Conservation (phyloP, 2,113 vertebrate genomes). For the Thalassoma bifasciatum region DNA sequence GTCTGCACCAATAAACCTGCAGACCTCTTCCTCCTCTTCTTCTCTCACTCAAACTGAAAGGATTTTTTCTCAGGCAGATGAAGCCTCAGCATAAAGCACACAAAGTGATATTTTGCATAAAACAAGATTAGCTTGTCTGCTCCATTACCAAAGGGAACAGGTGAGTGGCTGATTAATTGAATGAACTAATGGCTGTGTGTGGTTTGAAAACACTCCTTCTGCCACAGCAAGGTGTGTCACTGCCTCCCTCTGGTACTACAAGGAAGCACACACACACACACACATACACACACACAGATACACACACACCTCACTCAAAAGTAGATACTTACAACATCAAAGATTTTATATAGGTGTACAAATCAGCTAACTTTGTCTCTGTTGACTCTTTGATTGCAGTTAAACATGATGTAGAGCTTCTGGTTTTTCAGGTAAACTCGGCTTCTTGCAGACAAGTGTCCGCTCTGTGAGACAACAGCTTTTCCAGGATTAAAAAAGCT, state of each 20-base stretch:
- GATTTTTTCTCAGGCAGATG: slow-evolving; percentile 7
- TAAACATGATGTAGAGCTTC: background rate
- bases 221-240: slow-evolving; percentile 70
- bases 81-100: slow-evolving; percentile 36
- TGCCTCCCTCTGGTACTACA: slow-evolving; percentile 78
- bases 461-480: background rate
- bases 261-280: slow-evolving; percentile 75
- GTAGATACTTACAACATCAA: background rate
- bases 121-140: slow-evolving; percentile 60
- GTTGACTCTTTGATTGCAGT: background rate
- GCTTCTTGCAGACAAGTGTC: background rate
- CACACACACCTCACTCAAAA: slow-evolving; percentile 32
- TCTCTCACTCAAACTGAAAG: background rate
- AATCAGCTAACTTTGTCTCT: background rate
- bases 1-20: slow-evolving; percentile 34
- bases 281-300: no score
- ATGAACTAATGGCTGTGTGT: slow-evolving; percentile 49
- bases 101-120: slow-evolving; percentile 58
- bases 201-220: slow-evolving; percentile 27
- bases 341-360: background rate
- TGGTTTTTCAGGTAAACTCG: background rate
- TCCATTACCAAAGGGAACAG: slow-evolving; percentile 61
- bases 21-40: background rate
- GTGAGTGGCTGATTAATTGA: slow-evolving; percentile 69
- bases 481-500: background rate